Evolutionary conservation across 2,797 vertebrate genomes (phyloP).

Genomic region (Sebastes reedi): DNA sequence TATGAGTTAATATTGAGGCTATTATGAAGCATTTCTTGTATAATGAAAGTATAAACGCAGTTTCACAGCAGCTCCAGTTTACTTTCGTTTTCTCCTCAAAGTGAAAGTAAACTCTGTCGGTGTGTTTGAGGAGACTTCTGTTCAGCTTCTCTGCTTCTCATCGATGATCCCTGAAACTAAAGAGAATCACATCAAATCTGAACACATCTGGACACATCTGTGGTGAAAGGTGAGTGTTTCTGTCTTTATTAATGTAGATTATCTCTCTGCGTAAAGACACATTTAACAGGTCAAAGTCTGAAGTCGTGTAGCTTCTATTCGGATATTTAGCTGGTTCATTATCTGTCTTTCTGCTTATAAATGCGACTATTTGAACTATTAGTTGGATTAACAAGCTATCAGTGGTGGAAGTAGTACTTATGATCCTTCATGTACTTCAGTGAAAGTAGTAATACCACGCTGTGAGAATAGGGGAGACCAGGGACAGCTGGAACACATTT

Average conservation of each 20-base stretch:
- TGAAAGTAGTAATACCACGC: neutral
- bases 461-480: neutral
- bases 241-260: neutral
- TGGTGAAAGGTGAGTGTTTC: neutral
- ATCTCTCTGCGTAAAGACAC: neutral
- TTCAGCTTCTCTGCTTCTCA: no score
- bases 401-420: neutral
- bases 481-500: no score
- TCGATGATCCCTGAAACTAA: neutral
- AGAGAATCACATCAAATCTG: neutral
- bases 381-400: neutral
- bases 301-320: neutral
- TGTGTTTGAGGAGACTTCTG: neutral
- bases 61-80: neutral
- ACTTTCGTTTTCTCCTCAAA: constrained; percentile 42
- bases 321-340: no score
- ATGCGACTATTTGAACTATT: neutral
- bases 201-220: neutral
- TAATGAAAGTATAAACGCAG: neutral
- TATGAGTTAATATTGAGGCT: neutral
- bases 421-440: no score
- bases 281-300: neutral
- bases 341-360: neutral
- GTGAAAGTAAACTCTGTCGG: neutral
- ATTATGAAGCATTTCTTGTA: neutral